These are phyloP conservation scores for Atherinomorus stipes DNA, from an alignment of 2,113 vertebrate genomes.

Conservation along the genomic window DNA sequence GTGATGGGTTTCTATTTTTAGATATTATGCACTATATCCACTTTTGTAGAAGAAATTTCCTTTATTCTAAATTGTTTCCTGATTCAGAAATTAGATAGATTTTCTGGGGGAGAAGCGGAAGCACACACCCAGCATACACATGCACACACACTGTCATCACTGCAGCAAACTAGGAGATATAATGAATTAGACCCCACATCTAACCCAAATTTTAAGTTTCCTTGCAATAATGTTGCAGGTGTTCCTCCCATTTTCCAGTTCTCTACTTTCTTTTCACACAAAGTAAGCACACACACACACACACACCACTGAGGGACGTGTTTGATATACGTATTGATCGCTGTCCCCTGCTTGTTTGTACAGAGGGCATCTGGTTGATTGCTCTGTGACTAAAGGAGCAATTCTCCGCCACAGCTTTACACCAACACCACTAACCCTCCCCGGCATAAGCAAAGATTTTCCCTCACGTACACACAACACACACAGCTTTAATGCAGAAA, in stretches of 20 bases:
- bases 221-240: constrained; percentile 2
- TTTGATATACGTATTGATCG: constrained; percentile 79
- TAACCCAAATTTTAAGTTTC: constrained; percentile 2
- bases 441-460: constrained; percentile 58
- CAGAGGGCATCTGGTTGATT: constrained; percentile 76
- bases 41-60: too few species aligned
- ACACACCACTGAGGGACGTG: constrained; percentile 58
- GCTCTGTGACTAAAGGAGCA: constrained; percentile 71
- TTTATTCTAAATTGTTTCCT: neutral
- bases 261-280: constrained; percentile 22
- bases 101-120: neutral
- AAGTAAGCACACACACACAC: constrained; percentile 17
- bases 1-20: too few species aligned
- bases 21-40: too few species aligned
- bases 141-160: neutral
- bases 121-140: neutral
- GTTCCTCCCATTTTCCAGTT: neutral
- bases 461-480: constrained; percentile 20
- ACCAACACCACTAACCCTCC: constrained; percentile 45
- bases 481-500: constrained; percentile 20
- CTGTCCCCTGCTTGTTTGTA: constrained; percentile 72
- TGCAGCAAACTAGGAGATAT: neutral
- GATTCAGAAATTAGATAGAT: neutral
- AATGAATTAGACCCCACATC: neutral
- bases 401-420: constrained; percentile 50